Evolutionary conservation across 2,797 vertebrate species (phyloP), one percentile per base, ranked within the genome.

Genomic region (Bothrops alternatus): DNA sequence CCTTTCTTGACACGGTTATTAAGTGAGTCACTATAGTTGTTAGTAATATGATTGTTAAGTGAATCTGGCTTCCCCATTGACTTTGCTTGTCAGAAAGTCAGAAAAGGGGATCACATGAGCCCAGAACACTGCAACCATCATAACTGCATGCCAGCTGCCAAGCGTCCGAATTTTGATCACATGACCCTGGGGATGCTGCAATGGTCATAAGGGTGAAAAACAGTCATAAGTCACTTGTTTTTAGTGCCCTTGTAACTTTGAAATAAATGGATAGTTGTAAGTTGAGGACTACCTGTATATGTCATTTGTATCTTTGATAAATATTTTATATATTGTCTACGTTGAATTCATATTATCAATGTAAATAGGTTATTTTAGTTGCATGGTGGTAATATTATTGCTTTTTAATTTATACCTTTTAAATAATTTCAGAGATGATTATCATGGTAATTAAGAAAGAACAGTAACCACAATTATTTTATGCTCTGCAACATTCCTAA

Each of bases 391-490:
- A 91, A 28, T 23, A 95, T 93, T 94, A 93, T 95, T 95, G 93
- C 23, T 92, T 96, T 93, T 96, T 95, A 90, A 95, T 95, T 95
- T 95, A 93, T 90, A 95, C 89, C 25, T 95, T 94, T 95, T 88
- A 91, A 89, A 93, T 93, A 93, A 86, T 90, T 96, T 96, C 86
- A 93, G 92, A 94, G 93, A 86, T 93, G 95, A 95, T 94, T 97
- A 90, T 91, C 8, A 94, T 95, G 95, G 90, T 95, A 96, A 95
- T 93, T 96, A 95, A 78, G 26, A 32, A 93, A 95, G 94, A 93
- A 96, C 96, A 95, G 95, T 93, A 92, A 95, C 91, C 6, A 89
- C 91, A 90, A 93, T 95, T 95, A 95, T 96, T 95, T 88, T 94
- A 3, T 94, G 89, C 28, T 88, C 69, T 78, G 57, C 92, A 95